Base-by-base conservation (phyloP, 1,140 invertebrate species). In the Bombus impatiens region DNA sequence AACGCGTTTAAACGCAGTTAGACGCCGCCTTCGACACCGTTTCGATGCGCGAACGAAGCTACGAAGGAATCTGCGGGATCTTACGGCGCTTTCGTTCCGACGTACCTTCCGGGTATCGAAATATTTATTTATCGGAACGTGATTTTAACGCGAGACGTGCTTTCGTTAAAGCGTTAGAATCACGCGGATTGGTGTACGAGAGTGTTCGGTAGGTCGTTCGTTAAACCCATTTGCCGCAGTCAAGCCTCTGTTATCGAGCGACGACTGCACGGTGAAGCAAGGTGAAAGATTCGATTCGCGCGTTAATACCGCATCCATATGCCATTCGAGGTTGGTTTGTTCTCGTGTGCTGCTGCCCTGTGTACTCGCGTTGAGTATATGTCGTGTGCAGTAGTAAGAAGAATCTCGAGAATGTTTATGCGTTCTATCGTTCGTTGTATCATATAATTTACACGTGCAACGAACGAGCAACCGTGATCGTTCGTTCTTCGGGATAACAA, bases 21-120 rank as follows among this genome's bases (percentile, higher is more conserved):
- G 13, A 32, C 25, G 44, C 40, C 0, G 3, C 12, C n/a, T 18
- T 62, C 13, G 28, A 40, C 70, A 76, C 32, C 74, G 70, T 75
- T 28, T n/a, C 86, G 91, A 86, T 93, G 87, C 92, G 90, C 90
- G 92, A 86, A 90, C 91, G 92, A 92, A 94, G 93, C 90, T 91
- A 87, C 82, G 42, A 59, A 88, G 25, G 22, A 10, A 40, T 44
- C 9, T 40, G 15, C 1, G 44, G n/a, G 18, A 40, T 42, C 28
- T 53, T 32, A 2, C 13, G 62, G 18, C 28, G 37, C 42, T 22
- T 18, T 65, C 22, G 1, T 15, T 25, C 6, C 32, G 28, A 57
- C 35, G 12, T 57, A 40, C 18, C 9, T 35, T 35, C 12, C 37
- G 18, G 47, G 37, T 8, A 81, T 67, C 18, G 44, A 70, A 15